Percentiles rank a stretch among this genome's conserved stretches.
These are phyloP conservation scores for Montipora efflorescens DNA, from an alignment of 64 coral and sea anemone species.

Conservation along the genomic window DNA sequence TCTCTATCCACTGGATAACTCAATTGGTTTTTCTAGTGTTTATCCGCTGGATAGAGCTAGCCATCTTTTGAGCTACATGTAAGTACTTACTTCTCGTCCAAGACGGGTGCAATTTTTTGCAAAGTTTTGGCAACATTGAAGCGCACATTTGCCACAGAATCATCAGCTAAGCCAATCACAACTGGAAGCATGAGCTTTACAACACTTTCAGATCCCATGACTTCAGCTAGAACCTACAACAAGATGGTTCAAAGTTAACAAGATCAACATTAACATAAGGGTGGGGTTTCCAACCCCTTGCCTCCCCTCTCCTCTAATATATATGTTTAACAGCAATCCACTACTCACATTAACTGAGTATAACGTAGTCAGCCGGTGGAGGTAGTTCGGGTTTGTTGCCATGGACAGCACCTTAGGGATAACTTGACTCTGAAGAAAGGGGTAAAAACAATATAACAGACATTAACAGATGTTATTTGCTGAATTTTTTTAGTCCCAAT, in stretches of 20 bases:
- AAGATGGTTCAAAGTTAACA: background rate
- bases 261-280: too few relatives aligned
- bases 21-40: too few relatives aligned
- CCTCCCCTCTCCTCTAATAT: too few relatives aligned
- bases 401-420: constrained; percentile 97
- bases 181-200: constrained; percentile 89
- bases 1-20: too few relatives aligned
- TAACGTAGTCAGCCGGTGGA: constrained; percentile 93
- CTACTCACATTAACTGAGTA: constrained; percentile 97
- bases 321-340: background rate
- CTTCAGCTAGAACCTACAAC: constrained; percentile 87
- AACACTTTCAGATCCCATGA: constrained; percentile 89
- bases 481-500: too few relatives aligned
- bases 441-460: background rate
- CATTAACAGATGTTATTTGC: background rate
- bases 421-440: constrained; percentile 78
- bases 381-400: constrained; percentile 96
- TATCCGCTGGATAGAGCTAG: too few relatives aligned
- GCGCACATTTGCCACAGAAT: constrained; percentile 94
- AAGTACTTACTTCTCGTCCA: constrained; percentile 84
- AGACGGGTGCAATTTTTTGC: constrained; percentile 94
- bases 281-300: too few relatives aligned
- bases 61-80: background rate
- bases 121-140: constrained; percentile 99
- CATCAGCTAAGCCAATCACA: constrained; percentile 86